Evolutionary conservation across 2,113 vertebrate genomes (phyloP).

Genomic region (Xenus cinereus): DNA sequence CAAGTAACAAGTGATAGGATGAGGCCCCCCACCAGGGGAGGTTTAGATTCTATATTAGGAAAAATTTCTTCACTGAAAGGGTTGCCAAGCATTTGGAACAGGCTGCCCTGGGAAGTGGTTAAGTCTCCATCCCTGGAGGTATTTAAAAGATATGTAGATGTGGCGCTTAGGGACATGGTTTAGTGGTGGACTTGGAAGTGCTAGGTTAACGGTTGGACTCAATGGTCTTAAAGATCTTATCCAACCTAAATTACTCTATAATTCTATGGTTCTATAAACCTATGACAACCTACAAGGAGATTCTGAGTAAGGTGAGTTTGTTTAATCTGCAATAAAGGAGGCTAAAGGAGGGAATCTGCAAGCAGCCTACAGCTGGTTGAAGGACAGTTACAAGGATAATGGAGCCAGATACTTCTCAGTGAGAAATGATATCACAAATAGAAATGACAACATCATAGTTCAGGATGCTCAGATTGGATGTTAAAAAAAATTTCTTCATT

Average conservation of each 20-base stretch:
- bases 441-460: not conserved
- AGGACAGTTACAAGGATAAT: not conserved
- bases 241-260: not conserved
- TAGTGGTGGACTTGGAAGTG: not conserved
- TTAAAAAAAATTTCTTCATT: not conserved
- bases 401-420: not conserved
- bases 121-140: not conserved
- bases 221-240: not conserved
- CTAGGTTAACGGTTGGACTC: not conserved
- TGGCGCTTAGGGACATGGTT: not conserved
- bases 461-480: not conserved
- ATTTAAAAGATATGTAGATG: not conserved
- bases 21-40: not conserved
- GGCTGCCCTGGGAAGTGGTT: not conserved
- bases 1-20: not conserved
- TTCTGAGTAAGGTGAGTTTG: not conserved
- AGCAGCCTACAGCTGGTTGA: not conserved
- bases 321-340: not conserved
- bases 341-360: not conserved
- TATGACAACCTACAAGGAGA: not conserved
- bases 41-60: not conserved
- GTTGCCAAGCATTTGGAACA: not conserved
- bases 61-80: not conserved
- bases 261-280: not conserved
- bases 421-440: not conserved